Evolutionary conservation across 35 echinoderm and acorn worm species (phyloP).

Genomic region (Strongylocentrotus purpuratus): DNA sequence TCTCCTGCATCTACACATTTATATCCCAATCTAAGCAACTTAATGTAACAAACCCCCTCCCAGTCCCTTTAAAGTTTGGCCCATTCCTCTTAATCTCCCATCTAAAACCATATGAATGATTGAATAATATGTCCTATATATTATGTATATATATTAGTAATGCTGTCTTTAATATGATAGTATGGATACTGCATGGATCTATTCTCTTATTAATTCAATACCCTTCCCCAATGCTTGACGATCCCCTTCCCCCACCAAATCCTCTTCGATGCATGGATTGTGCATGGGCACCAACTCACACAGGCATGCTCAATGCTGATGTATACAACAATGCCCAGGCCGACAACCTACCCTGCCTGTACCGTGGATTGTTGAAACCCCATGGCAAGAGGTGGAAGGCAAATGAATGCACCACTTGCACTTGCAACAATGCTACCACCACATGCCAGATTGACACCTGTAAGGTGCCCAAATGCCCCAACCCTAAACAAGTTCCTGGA

Average conservation of each 20-base stretch:
- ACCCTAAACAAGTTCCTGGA: slow-evolving; percentile 56
- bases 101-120: neutral
- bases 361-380: slow-evolving; percentile 55
- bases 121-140: neutral
- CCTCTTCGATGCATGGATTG: neutral
- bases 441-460: slow-evolving; percentile 71
- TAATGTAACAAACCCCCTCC: neutral
- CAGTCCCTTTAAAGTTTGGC: neutral
- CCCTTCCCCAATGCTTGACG: neutral
- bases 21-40: neutral
- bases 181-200: neutral
- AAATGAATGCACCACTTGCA: slow-evolving; percentile 72
- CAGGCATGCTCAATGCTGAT: slow-evolving; percentile 49
- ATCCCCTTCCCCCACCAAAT: neutral
- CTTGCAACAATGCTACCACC: slow-evolving; percentile 66
- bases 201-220: neutral
- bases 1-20: neutral
- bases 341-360: slow-evolving; percentile 62
- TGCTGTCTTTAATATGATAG: neutral
- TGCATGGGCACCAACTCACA: slow-evolving; percentile 38
- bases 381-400: slow-evolving; percentile 57
- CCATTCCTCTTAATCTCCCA: neutral
- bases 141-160: neutral
- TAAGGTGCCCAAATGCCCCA: slow-evolving; percentile 57
- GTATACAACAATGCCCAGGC: slow-evolving; percentile 41